Percentiles rank a stretch among this genome's conserved stretches.
Conservation (phyloP, 1,140 invertebrate genomes). For the Drosophila nannoptera region DNA sequence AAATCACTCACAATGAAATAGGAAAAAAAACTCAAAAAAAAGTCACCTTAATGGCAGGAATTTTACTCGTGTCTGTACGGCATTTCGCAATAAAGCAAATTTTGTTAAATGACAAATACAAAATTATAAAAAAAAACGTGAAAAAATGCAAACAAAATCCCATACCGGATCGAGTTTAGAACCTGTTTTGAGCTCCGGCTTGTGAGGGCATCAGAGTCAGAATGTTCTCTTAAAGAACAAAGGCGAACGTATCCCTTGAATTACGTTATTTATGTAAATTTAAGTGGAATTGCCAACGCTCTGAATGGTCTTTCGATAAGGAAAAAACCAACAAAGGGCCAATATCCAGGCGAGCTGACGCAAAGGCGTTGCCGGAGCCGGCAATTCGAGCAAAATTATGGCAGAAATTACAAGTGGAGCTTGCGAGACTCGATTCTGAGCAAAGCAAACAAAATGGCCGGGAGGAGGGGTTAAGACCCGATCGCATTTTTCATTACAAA, state of each 20-base stretch:
- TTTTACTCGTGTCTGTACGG: conserved; percentile 21
- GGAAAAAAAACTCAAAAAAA: conserved; percentile 19
- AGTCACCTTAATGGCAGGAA: conserved; percentile 21
- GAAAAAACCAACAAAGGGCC: conserved; percentile 53
- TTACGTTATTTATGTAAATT: conserved; percentile 66
- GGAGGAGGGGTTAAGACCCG: conserved; percentile 10
- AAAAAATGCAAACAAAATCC: conserved; percentile 18
- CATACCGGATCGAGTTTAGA: conserved; percentile 29
- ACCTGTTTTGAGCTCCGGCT: conserved; percentile 44
- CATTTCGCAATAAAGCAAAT: conserved; percentile 54
- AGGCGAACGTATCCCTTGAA: conserved; percentile 44
- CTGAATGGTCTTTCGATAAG: conserved; percentile 62
- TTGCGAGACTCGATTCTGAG: conserved; percentile 38
- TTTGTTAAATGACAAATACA: conserved; percentile 36
- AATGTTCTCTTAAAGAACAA: conserved; percentile 51
- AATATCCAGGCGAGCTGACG: conserved; percentile 27
- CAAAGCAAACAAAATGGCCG: conserved; percentile 42
- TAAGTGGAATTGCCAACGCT: conserved; percentile 40
- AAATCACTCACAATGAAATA: conserved; percentile 24
- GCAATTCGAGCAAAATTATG: conserved; percentile 68
- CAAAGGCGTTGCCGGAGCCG: conserved; percentile 25
- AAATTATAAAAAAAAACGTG: conserved; percentile 22
- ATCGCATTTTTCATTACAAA: conserved; percentile 74
- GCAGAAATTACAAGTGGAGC: conserved; percentile 51
- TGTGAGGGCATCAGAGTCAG: conserved; percentile 40